phyloP scores from a whole-genome alignment of 2,888 invertebrate genomes.

The Hirtodrosophila cameraria region DNA sequence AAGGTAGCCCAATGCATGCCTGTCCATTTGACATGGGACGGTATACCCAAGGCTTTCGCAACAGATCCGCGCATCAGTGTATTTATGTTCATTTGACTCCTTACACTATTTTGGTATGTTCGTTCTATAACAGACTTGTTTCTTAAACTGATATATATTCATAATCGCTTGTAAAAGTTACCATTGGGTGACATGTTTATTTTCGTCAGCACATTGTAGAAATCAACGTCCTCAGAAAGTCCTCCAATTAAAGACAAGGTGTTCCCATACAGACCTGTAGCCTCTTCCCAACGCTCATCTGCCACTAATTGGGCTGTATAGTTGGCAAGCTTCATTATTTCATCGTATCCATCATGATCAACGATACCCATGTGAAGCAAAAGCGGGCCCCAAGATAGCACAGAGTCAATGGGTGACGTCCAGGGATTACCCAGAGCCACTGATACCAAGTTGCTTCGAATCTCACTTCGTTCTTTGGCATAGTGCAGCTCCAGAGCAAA shows the following conservation, averaged over 20 bases:
- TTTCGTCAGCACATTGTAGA: conserved; percentile 89
- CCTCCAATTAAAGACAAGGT: conserved; percentile 87
- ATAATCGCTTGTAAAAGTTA: conserved; percentile 40
- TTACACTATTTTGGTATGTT: conserved; percentile 81
- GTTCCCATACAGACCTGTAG: conserved; percentile 88
- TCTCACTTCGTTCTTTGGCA: conserved; percentile 87
- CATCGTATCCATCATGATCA: conserved; percentile 87
- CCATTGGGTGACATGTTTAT: conserved; percentile 79
- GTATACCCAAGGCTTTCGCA: conserved; percentile 87
- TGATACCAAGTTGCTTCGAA: conserved; percentile 90
- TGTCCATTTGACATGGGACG: conserved; percentile 88
- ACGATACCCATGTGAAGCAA: conserved; percentile 90
- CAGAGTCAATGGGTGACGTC: conserved; percentile 94
- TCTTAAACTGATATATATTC: conserved; percentile 32
- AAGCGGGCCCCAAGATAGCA: conserved; percentile 92
- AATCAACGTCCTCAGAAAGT: conserved; percentile 89
- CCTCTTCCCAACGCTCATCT: conserved; percentile 86
- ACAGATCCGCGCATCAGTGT: conserved; percentile 90
- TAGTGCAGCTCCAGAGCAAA: conserved; percentile 87
- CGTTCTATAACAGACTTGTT: conserved; percentile 64
- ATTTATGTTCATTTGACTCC: conserved; percentile 81
- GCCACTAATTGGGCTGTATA: conserved; percentile 86
- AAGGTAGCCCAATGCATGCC: conserved; percentile 87
- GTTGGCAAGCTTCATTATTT: conserved; percentile 86
- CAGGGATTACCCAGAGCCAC: conserved; percentile 94